phyloP scores from a whole-genome alignment of 2,888 invertebrate genomes.

The Lapara coniferarum region DNA sequence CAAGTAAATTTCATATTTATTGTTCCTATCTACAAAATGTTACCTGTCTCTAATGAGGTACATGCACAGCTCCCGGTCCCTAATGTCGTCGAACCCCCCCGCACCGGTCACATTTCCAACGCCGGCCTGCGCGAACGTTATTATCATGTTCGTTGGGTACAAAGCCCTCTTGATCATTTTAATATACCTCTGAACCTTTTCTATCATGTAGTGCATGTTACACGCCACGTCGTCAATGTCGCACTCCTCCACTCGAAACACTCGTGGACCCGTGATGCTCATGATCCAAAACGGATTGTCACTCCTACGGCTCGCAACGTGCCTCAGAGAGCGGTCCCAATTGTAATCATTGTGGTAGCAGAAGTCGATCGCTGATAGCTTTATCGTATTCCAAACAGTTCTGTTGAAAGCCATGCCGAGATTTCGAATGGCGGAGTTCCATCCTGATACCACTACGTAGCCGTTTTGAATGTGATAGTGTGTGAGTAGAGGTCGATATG shows the following conservation, averaged over 20 bases:
- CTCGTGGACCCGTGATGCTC: constrained; percentile 47
- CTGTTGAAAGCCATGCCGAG: constrained; percentile 54
- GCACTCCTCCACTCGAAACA: constrained; percentile 47
- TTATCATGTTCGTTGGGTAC: constrained; percentile 39
- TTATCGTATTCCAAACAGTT: constrained; percentile 50
- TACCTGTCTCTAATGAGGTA: constrained; percentile 29
- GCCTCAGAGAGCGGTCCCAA: constrained; percentile 53
- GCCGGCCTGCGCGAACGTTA: constrained; percentile 27
- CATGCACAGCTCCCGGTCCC: constrained; percentile 52
- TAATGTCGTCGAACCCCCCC: constrained; percentile 48
- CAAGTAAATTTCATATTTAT: background rate
- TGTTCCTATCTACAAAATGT: constrained; percentile 5
- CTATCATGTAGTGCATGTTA: constrained; percentile 35
- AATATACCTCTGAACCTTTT: constrained; percentile 38
- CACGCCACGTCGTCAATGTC: constrained; percentile 32
- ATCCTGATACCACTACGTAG: constrained; percentile 40
- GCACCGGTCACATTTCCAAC: constrained; percentile 28
- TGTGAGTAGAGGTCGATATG: constrained; percentile 36
- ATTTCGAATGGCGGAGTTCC: constrained; percentile 39
- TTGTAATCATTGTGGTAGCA: constrained; percentile 53
- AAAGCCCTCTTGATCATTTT: constrained; percentile 34
- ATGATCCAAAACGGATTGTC: constrained; percentile 41
- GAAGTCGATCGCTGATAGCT: constrained; percentile 42
- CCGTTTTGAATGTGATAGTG: constrained; percentile 35
- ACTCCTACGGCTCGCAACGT: constrained; percentile 40